These are phyloP conservation scores for Drosophila pachea DNA, from an alignment of 1,140 invertebrate species.

Conservation along the genomic window DNA sequence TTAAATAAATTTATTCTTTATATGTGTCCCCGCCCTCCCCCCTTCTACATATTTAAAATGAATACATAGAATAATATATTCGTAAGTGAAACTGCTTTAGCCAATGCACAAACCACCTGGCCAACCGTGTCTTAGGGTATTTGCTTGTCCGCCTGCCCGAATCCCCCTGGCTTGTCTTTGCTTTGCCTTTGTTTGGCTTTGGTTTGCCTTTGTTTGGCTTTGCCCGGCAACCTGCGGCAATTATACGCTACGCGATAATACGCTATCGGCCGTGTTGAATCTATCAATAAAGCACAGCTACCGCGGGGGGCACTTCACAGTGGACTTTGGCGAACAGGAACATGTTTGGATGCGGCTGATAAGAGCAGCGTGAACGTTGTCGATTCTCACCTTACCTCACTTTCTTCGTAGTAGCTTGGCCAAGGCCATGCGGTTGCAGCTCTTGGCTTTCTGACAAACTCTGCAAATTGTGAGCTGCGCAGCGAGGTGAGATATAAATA, in stretches of 20 bases:
- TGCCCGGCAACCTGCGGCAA: conserved; percentile 2
- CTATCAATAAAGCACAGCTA: conserved; percentile 27
- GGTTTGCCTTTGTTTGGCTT: conserved; percentile 28
- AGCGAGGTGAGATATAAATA: conserved; percentile 6
- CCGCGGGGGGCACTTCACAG: conserved; percentile 3
- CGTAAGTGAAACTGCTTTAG: no score
- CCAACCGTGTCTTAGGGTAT: conserved; percentile 3
- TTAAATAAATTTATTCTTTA: no score
- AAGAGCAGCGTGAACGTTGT: conserved; percentile 12
- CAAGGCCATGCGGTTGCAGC: conserved; percentile 56
- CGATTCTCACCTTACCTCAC: conserved; percentile 47
- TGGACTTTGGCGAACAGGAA: conserved; percentile 21
- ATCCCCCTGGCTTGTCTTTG: neutral
- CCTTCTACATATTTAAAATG: no score
- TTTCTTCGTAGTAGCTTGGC: conserved; percentile 12
- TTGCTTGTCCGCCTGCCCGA: no score
- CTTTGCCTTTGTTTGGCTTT: conserved; percentile 6
- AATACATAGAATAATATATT: no score
- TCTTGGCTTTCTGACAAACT: conserved; percentile 38
- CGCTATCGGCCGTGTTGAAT: conserved; percentile 29
- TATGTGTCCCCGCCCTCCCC: no score
- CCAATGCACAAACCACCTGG: no score
- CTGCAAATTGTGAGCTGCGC: conserved; percentile 33
- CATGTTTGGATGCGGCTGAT: conserved; percentile 5
- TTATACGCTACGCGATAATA: conserved; percentile 19